These are phyloP conservation scores for Aphelenchoides fujianensis DNA, from an alignment of 1,140 invertebrate genomes.

Conservation along the genomic window DNA sequence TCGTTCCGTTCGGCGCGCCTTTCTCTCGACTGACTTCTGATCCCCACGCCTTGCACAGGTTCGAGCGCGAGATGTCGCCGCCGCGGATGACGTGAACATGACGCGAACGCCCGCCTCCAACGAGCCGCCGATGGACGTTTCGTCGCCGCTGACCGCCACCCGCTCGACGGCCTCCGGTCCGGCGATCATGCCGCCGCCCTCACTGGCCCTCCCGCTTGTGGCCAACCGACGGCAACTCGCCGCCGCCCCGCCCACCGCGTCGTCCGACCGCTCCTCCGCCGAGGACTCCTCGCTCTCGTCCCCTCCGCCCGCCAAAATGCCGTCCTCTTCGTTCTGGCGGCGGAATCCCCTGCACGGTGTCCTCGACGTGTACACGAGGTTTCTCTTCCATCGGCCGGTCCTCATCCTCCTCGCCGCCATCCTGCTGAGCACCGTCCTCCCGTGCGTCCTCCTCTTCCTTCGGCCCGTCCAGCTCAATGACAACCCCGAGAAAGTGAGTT, in stretches of 20 bases:
- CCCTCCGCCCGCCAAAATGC: neutral
- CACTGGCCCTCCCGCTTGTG: neutral
- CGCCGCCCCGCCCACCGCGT: no score
- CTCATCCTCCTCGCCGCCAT: neutral
- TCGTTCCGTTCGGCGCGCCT: no score
- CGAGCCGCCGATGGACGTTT: neutral
- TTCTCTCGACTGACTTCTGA: no score
- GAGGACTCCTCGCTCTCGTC: neutral
- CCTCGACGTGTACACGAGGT: neutral
- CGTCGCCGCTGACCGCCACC: neutral
- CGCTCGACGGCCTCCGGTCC: neutral
- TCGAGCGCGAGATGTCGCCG: no score
- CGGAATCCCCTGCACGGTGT: neutral
- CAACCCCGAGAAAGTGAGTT: constrained; percentile 55
- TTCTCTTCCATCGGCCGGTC: neutral
- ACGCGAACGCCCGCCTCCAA: no score
- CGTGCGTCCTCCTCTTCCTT: constrained; percentile 30
- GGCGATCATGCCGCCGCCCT: neutral
- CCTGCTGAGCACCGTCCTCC: constrained; percentile 20
- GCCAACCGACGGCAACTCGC: neutral
- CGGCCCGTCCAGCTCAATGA: constrained; percentile 43
- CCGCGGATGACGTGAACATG: no score
- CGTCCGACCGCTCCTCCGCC: neutral
- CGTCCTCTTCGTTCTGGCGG: no score
- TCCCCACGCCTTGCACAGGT: no score